phyloP scores from a whole-genome alignment of 2,888 invertebrate species.

The Zeuzera pyrina region DNA sequence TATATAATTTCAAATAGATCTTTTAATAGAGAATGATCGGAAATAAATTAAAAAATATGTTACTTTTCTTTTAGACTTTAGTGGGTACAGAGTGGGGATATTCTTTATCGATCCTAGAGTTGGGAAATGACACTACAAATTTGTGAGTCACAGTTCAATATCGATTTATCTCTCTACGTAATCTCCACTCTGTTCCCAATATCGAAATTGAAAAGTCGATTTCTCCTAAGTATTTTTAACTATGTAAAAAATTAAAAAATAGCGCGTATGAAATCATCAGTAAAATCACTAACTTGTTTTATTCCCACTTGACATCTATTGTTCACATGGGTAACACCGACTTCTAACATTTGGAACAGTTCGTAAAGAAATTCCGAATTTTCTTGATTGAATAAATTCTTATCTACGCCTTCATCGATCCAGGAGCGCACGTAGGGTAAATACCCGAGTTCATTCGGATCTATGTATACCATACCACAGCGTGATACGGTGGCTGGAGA shows the following conservation, averaged over 20 bases:
- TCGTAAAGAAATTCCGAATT: slow-evolving; percentile 76
- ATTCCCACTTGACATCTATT: slow-evolving; percentile 82
- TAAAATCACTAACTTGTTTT: slow-evolving; percentile 80
- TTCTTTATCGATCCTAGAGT: too few relatives aligned
- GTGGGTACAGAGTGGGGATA: too few relatives aligned
- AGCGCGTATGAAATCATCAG: too few relatives aligned
- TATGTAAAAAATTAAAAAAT: too few relatives aligned
- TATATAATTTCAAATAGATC: neutral
- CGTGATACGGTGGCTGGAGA: slow-evolving; percentile 91
- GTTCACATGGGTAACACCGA: slow-evolving; percentile 77
- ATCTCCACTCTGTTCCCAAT: too few relatives aligned
- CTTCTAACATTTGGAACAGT: slow-evolving; percentile 79
- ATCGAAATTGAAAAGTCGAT: too few relatives aligned
- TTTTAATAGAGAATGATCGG: neutral
- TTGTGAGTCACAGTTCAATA: too few relatives aligned
- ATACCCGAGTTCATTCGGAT: slow-evolving; percentile 87
- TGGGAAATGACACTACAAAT: too few relatives aligned
- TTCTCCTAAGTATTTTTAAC: too few relatives aligned
- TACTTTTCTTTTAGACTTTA: neutral
- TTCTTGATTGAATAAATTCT: slow-evolving; percentile 63
- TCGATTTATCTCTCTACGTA: too few relatives aligned
- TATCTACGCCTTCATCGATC: slow-evolving; percentile 72
- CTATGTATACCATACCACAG: slow-evolving; percentile 93
- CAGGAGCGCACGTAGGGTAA: slow-evolving; percentile 86
- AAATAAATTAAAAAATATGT: neutral